Evolutionary conservation across 1,140 invertebrate species (phyloP), one percentile per base, ranked within the genome.

Genomic region (Lepidurus apus): DNA sequence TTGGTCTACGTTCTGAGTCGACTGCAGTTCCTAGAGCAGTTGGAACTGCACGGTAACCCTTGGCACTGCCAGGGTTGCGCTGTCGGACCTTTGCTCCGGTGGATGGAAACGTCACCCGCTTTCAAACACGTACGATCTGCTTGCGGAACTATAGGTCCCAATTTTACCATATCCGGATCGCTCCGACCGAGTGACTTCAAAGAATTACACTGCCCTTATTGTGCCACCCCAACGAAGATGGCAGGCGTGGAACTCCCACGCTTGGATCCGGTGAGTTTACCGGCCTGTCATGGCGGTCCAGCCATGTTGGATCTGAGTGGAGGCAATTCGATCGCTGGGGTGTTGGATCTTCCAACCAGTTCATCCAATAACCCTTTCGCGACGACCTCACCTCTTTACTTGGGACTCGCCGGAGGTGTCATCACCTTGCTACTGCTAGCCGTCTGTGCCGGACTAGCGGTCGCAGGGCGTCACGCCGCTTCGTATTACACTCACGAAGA

Each of bases 401-500:
- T 84, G 0, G 84, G 84, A 7, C 80, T 87, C 1, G 84, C 83
- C 6, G 83, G 85, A 75, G 81, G 82, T 9, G 81, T 86, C 24
- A 81, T 84, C 1, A 80, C 86, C 43, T 77, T 85, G 9, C 74
- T 87, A 8, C 76, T 86, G 7, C 79, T 84, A 1, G 78, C 83
- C 9, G 80, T 85, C 2, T 78, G 83, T 7, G 81, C 85, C 17
- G 82, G 82, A 8, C 73, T 86, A 24, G 81, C 84, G 34, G 78
- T 84, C 42, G 89, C 89, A 42, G 85, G 87, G 65, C 86, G 90
- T 21, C 89, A 91, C 80, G 88, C 90, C 0, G 91, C 90, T 10
- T 89, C 89, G 45, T 93, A 92, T 82, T 92, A 92, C 83, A 92
- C 91, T 0, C 88, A 91, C 82, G 91, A 92, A 83, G 90, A 91